Base-by-base conservation (phyloP, 1,140 invertebrate genomes). In the Meloidogyne exigua region DNA sequence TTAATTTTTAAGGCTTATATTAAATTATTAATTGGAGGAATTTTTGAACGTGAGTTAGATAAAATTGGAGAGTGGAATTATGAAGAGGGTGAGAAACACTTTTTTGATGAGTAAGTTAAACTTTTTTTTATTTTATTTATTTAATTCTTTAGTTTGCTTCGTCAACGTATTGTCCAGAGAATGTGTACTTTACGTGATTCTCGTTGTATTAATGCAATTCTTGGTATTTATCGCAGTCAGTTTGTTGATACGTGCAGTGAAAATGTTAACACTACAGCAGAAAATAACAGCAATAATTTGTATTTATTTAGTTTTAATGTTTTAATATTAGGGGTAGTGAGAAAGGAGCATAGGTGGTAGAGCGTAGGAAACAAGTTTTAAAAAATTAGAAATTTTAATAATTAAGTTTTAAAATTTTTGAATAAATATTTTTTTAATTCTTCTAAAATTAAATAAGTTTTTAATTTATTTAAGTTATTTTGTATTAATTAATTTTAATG, bases 81-180 rank as follows among this genome's bases (percentile, higher is more conserved):
- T 28, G 12, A 68, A 9, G 80, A 83, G 49, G 78, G 80, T 71
- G 63, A 73, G 18, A 21, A 75, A 21, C 49, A 78, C 23, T 82
- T 85, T 26, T 83, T 85, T 62, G 81, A 83, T 32, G 80, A 83
- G 82, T 83, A 42, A 13, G 57, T 84, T 18, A 3, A 66, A n/a
- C 1, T 0, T 32, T 25, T 32, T 72, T 64, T 80, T 63, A 23
- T 12, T n/a, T 57, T 57, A n/a, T n/a, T 18, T 13, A 42, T 71
- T 71, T 15, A 26, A 75, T n/a, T 36, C 7, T 81, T 72, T 57
- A 81, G 81, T 65, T 23, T 81, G 21, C 42, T 82, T n/a, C 67
- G 79, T 23, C 39, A 64, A 21, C 68, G 83, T 3, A 71, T 83
- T 65, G 65, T 83, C 21, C 42, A 71, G 15, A 80, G 79, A 67